A percentile compares a stretch with the other conserved stretches of the same genome.
Conservation (phyloP, 2,797 vertebrate species). For the Bovichtus variegatus region DNA sequence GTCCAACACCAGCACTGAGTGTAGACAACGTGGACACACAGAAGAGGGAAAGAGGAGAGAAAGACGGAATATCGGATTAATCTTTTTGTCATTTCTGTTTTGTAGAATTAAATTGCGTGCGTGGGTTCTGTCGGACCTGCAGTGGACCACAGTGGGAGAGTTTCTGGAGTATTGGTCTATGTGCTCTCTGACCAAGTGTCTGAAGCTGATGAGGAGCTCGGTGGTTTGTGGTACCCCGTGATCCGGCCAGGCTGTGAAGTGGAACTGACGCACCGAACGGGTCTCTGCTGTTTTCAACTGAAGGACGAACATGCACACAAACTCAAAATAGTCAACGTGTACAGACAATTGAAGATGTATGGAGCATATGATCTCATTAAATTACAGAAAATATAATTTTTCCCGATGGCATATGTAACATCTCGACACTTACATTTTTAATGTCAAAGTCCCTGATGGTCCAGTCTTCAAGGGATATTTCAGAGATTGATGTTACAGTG, state of each 20-base stretch:
- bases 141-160: slow-evolving; percentile 93
- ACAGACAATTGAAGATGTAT: neutral
- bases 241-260: slow-evolving; percentile 98
- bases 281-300: slow-evolving; percentile 90
- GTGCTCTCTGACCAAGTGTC: slow-evolving; percentile 94
- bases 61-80: neutral
- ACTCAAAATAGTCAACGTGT: neutral
- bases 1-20: slow-evolving; percentile 94
- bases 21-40: slow-evolving; percentile 3
- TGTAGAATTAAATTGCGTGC: neutral
- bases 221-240: slow-evolving; percentile 95
- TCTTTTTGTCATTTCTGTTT: neutral
- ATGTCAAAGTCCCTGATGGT: slow-evolving; percentile 94
- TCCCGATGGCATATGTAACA: neutral
- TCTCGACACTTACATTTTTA: slow-evolving; percentile 87
- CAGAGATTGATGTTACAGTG: slow-evolving; percentile 87
- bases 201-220: slow-evolving; percentile 94
- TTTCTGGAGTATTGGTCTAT: slow-evolving; percentile 89
- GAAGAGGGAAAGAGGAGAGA: neutral
- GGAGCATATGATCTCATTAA: neutral
- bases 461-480: slow-evolving; percentile 92
- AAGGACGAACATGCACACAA: neutral
- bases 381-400: too few relatives aligned
- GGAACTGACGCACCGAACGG: slow-evolving; percentile 92
- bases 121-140: slow-evolving; percentile 88